These are phyloP conservation scores for Ceuthmochares aereus DNA, from an alignment of 2,113 vertebrate species.

Conservation along the genomic window DNA sequence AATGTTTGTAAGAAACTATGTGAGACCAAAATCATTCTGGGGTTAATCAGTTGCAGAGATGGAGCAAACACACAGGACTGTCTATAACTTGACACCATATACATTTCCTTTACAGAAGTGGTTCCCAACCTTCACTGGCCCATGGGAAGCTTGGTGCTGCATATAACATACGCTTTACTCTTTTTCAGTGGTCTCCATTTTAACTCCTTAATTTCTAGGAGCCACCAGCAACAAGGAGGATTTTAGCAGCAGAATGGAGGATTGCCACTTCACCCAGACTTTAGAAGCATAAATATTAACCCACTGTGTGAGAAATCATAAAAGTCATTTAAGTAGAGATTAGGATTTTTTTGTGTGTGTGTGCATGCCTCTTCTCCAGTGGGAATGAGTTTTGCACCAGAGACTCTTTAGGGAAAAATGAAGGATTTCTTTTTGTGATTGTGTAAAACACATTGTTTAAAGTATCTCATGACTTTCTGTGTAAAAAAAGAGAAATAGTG, in stretches of 20 bases:
- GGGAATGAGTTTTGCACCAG: slow-evolving; percentile 10
- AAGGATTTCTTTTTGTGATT: neutral
- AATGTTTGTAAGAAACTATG: slow-evolving; percentile 17
- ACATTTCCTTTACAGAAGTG: slow-evolving; percentile 60
- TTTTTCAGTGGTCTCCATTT: slow-evolving; percentile 16
- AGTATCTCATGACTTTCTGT: slow-evolving; percentile 20
- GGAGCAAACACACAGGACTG: slow-evolving; percentile 14
- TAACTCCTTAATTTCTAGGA: slow-evolving; percentile 41
- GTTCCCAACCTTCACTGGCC: slow-evolving; percentile 57
- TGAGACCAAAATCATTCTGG: slow-evolving; percentile 26
- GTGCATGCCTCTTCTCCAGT: neutral
- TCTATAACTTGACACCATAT: slow-evolving; percentile 54
- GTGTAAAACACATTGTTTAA: slow-evolving; percentile 9
- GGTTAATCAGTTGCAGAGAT: slow-evolving; percentile 57
- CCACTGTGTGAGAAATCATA: neutral
- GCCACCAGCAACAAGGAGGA: neutral
- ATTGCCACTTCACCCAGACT: neutral
- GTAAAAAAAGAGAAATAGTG: neutral
- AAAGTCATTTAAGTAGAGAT: neutral
- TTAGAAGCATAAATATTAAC: neutral
- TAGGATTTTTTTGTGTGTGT: neutral
- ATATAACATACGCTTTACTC: slow-evolving; percentile 15
- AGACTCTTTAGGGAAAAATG: neutral
- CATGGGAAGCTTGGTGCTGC: slow-evolving; percentile 44
- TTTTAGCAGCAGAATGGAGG: neutral